These are phyloP conservation scores for Arge pagana DNA, from an alignment of 2,888 invertebrate species.

Conservation along the genomic window DNA sequence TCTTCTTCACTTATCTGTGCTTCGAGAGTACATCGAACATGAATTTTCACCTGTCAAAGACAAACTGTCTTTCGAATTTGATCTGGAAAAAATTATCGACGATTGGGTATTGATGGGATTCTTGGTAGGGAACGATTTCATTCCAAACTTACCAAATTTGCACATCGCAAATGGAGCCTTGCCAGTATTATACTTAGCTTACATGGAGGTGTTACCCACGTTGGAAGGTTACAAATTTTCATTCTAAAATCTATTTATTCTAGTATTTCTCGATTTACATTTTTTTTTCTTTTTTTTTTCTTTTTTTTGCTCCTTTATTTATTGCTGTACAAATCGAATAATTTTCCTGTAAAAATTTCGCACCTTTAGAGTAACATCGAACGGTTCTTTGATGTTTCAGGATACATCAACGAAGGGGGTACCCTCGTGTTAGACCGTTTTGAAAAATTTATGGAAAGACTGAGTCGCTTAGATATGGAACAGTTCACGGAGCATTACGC, in stretches of 20 bases:
- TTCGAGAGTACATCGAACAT: conserved; percentile 90
- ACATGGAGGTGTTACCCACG: conserved; percentile 83
- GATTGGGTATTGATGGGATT: conserved; percentile 99
- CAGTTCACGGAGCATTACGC: conserved; percentile 77
- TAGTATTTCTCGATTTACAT: conserved; percentile 7
- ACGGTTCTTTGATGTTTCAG: conserved; percentile 58
- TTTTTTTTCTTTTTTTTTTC: conserved; percentile 18
- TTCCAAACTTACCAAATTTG: conserved; percentile 93
- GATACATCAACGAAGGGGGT: conserved; percentile 93
- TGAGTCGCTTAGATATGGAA: conserved; percentile 75
- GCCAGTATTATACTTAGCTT: conserved; percentile 83
- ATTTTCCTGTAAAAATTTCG: neutral
- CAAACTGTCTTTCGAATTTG: conserved; percentile 73
- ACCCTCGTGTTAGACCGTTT: conserved; percentile 80
- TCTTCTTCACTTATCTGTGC: conserved; percentile 86
- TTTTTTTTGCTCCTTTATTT: too few relatives aligned
- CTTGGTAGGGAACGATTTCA: conserved; percentile 96
- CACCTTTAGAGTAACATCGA: neutral
- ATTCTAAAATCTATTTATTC: conserved; percentile 4
- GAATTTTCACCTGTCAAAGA: conserved; percentile 80
- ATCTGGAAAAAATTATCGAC: conserved; percentile 91
- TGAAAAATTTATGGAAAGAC: conserved; percentile 79
- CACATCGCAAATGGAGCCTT: conserved; percentile 92
- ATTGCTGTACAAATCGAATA: neutral
- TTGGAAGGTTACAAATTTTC: conserved; percentile 70